A percentile compares a stretch with the other conserved stretches of the same genome.
Evolutionary conservation across 2,113 vertebrate species (phyloP).

Genomic region (Gulo gulo): DNA sequence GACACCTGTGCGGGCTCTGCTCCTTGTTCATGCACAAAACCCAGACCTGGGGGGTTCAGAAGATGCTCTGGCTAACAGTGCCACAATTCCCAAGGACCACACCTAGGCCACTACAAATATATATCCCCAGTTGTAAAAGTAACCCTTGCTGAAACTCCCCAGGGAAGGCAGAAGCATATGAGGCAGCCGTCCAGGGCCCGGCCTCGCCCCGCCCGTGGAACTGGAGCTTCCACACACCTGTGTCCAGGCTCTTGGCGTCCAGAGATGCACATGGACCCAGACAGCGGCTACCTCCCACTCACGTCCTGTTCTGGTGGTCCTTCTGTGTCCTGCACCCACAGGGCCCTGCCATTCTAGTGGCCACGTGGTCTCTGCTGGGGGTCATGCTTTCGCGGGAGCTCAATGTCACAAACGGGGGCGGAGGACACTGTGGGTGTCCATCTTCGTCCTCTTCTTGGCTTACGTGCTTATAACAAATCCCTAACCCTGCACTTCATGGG

Average conservation of each 20-base stretch:
- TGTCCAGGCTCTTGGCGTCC: accelerated
- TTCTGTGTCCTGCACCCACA: background rate
- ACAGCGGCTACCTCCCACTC: background rate
- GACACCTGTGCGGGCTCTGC: accelerated
- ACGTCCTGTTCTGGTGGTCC: background rate
- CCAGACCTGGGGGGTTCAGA: too few species aligned
- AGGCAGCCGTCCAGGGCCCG: accelerated
- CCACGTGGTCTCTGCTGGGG: accelerated
- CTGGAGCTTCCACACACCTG: accelerated
- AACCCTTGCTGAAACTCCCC: accelerated
- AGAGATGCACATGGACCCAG: accelerated
- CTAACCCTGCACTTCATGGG: background rate
- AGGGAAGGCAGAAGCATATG: accelerated
- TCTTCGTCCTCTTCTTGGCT: too few species aligned
- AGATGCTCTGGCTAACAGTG: too few species aligned
- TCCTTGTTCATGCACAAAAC: accelerated
- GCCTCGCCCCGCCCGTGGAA: accelerated
- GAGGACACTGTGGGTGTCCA: too few species aligned
- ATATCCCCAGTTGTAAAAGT: background rate
- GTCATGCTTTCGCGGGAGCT: accelerated
- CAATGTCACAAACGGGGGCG: accelerated
- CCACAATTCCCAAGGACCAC: background rate
- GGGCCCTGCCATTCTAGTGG: background rate
- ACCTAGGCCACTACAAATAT: background rate
- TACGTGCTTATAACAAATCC: background rate